Evolutionary conservation across 2,797 vertebrate genomes (phyloP).

Genomic region (Poeciliopsis presidionis): DNA sequence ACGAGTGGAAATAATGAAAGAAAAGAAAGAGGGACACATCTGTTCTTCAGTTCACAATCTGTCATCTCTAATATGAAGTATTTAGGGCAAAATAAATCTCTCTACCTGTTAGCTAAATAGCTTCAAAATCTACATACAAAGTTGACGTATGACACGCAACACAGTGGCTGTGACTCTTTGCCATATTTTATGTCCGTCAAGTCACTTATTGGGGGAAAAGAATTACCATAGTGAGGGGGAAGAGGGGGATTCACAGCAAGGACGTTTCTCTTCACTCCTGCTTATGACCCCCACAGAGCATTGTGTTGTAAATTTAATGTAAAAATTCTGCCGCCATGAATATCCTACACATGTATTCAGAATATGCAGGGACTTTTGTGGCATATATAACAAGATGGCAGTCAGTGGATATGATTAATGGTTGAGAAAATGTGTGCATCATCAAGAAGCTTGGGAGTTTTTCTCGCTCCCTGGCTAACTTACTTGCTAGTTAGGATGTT

Average conservation of each 20-base stretch:
- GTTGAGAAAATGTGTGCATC: neutral
- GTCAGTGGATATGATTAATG: conserved; percentile 2
- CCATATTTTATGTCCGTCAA: neutral
- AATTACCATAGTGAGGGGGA: neutral
- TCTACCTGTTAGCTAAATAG: neutral
- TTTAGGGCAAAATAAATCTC: neutral
- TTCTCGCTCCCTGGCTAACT: neutral
- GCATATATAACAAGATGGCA: neutral
- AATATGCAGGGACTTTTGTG: neutral
- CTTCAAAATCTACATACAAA: neutral
- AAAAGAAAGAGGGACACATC: neutral
- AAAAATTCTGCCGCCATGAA: conserved; percentile 2
- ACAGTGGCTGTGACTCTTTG: neutral
- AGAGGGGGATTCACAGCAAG: neutral
- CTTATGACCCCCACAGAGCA: neutral
- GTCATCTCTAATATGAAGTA: neutral
- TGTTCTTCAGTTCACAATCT: neutral
- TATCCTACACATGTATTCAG: conserved; percentile 1
- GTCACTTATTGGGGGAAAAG: neutral
- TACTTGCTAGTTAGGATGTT: neutral
- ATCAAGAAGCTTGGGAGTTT: neutral
- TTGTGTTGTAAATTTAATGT: conserved; percentile 7
- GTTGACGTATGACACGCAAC: neutral
- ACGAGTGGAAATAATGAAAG: neutral
- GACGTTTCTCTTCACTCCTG: neutral